Base-by-base conservation (phyloP, 2,888 invertebrate species). In the Chouioia cunea region DNA sequence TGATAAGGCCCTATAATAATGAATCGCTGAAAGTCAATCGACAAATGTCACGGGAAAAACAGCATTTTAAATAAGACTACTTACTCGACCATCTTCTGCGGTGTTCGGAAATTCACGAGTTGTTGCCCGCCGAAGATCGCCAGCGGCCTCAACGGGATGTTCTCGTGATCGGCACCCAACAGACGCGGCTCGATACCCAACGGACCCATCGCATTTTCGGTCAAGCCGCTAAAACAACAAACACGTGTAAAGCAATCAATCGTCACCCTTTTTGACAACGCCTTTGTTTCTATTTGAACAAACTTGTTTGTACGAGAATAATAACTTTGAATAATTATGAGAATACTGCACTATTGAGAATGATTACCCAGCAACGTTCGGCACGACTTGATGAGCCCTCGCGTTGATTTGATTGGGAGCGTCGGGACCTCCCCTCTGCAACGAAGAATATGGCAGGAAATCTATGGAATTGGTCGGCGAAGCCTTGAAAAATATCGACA, bases 81-180 rank as follows among this genome's bases (percentile, higher is more conserved):
- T 92, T 88, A 92, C 92, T 92, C 92, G 79, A 92, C 87, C 70
- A 92, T 89, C 87, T 91, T 91, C 80, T 91, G 91, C 78, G 90
- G 89, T 81, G 88, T 90, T 76, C 91, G 80, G 48, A 79, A 80
- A 73, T 78, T 75, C 46, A 78, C 71, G 46, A 64, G 58, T 58
- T 81, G 83, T 62, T 83, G 84, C 53, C 81, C 83, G 16, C 81
- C 79, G 54, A 92, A 91, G 78, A 92, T 89, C 73, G 88, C 88
- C 52, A 94, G 87, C 65, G 93, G 91, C 80, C 92, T 88, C 79
- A 95, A 86, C 59, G 95, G 95, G 83, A 96, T 95, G 79, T 91
- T 93, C 81, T 94, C 73, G 94, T 36, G 36, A 76, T 89, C 89
- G 67, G 89, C 90, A 6, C 82, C 84, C 52, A 79, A 76, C 64